Base-by-base conservation (phyloP, 2,888 invertebrate genomes). In the Leucoptera coffeella region DNA sequence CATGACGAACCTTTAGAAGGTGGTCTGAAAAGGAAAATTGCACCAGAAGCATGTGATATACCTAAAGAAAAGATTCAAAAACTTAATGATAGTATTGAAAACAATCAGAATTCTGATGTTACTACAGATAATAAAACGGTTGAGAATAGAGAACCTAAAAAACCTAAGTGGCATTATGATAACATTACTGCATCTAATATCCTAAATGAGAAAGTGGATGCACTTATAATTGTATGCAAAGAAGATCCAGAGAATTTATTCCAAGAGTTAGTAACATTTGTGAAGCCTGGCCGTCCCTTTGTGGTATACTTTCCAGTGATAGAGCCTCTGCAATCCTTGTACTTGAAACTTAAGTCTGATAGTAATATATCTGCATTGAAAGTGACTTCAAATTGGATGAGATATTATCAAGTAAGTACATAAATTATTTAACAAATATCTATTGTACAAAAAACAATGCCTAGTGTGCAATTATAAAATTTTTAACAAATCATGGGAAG, bases 161-260 rank as follows among this genome's bases (percentile, higher is more conserved):
- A 75, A 40, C 75, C 78, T 5, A 77, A 75, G 38, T 85, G 85
- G 84, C 77, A 82, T 41, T 49, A 74, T 37, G 82, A 82, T 25
- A 83, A 84, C 41, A 77, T 78, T 39, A 58, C 64, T 26, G 85
- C 85, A 2, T 74, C 80, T 21, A 60, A 74, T 29, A 42, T 82
- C 19, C 58, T 88, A 33, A 59, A 65, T 26, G 47, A 54, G 1
- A 80, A 82, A 59, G 78, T 85, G 33, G 85, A 90, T 55, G 81
- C 84, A 4, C 60, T 92, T 27, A 73, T 85, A 2, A 77, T 96
- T 33, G 80, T 83, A 2, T 79, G 84, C 29, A 90, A 85, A 51
- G 91, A 91, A 50, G 88, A 95, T 59, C 94, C 95, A 1, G 58
- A 79, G 6, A 84, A 80, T 39, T 80, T 95, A 34, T 74, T 89